Evolutionary conservation across 2,888 invertebrate species (phyloP), one percentile per base, ranked within the genome.

Genomic region (Rhamphomyia laevipes): DNA sequence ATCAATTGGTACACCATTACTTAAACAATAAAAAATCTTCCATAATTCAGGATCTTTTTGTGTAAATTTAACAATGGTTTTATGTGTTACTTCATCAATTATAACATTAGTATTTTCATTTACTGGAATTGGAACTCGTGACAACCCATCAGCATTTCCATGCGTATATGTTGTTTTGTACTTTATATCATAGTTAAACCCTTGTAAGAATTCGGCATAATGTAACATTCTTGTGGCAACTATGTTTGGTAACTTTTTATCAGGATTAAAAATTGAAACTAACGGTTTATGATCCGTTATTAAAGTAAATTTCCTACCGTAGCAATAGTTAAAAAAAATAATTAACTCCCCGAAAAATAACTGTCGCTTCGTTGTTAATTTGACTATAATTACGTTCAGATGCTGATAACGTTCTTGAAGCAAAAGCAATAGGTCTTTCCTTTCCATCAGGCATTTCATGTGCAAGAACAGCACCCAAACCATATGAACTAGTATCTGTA

Each of bases 281-380:
- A 73, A 52, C 2, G 72, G 68, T 49, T 66, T 59, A 51, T 69
- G 64, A 53, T 70, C 69, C 0, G 67, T 70, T 12, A 50, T 48
- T 11, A 57, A 38, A 2, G 41, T 50, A 43, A 55, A 53, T 42
- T 54, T 46, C 3, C 53, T 6, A 30, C 43, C 50, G 43, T 53
- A 53, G 30, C 21, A 53, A 10, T 49, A 44, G 51, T 51, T 10
- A 45, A 27, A 37, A 53, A 48, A 45, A 56, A 55, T 21, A 49
- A 17, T 43, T 50, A 9, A 52, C 53, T 2, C 51, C 55, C 43
- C 51, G 55, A 11, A 55, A 50, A 6, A 57, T 23, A 2, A 46
- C 54, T 3, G 55, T 40, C n/a, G 46, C 55, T 30, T 55, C 53
- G 12, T 57, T 57, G 33, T 30, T 11, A 30, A 30, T 30, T 30